These are phyloP conservation scores for Apodemus sylvaticus DNA, from an alignment of 2,113 vertebrate species.

Conservation along the genomic window DNA sequence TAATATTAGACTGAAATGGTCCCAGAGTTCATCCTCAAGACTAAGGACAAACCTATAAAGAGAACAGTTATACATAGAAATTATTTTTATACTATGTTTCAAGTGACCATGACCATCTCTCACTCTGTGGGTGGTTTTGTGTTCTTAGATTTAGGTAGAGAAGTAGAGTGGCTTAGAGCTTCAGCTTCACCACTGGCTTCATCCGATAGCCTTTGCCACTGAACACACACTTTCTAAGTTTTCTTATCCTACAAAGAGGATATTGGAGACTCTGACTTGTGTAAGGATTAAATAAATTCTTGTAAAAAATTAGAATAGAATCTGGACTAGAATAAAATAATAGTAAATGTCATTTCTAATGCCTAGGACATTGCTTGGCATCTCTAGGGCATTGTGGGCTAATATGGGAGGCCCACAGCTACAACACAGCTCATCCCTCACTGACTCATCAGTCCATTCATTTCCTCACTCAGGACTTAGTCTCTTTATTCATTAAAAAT, in stretches of 20 bases:
- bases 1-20: background rate
- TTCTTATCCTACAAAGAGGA: background rate
- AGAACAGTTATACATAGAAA: background rate
- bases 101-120: background rate
- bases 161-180: background rate
- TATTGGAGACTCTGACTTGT: background rate
- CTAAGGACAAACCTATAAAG: background rate
- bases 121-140: background rate
- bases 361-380: background rate
- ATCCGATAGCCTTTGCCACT: background rate
- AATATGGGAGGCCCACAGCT: background rate
- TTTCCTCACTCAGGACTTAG: background rate
- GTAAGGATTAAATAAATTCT: constrained; percentile 2
- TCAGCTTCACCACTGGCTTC: constrained; percentile 6
- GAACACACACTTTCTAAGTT: background rate
- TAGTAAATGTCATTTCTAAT: background rate
- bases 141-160: background rate
- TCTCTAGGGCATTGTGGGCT: background rate
- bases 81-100: background rate
- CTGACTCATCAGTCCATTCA: background rate
- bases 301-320: background rate
- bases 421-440: background rate
- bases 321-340: background rate
- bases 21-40: background rate
- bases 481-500: constrained; percentile 18